Conservation (phyloP, 2,797 vertebrate genomes). For the Danio tinwini region DNA sequence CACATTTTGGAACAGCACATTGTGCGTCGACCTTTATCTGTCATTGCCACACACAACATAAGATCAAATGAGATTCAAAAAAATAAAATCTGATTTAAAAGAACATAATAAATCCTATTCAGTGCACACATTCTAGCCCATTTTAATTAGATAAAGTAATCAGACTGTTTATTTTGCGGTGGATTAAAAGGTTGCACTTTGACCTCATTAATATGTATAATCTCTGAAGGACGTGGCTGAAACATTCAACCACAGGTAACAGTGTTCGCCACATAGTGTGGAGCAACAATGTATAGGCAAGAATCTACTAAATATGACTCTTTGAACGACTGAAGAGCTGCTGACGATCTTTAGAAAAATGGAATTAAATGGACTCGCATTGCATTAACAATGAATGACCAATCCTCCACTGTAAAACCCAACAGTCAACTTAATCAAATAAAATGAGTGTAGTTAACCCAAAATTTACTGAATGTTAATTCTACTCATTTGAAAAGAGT, state of each 20-base stretch:
- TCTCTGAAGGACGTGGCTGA: conserved; percentile 40
- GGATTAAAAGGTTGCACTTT: conserved; percentile 65
- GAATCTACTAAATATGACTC: background rate
- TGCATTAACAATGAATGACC: background rate
- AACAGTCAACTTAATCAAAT: too few species aligned
- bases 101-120: conserved; percentile 34
- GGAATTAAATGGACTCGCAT: too few species aligned
- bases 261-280: background rate
- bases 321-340: too few species aligned
- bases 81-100: conserved; percentile 19
- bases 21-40: conserved; percentile 5
- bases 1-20: conserved; percentile 12
- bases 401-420: too few species aligned
- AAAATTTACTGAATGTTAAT: too few species aligned
- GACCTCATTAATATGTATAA: conserved; percentile 58
- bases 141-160: conserved; percentile 70
- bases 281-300: background rate
- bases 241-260: conserved; percentile 34
- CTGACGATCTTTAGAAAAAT: background rate
- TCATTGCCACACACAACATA: conserved; percentile 9
- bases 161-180: conserved; percentile 63
- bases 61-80: background rate
- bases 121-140: conserved; percentile 56
- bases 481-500: too few species aligned
- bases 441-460: too few species aligned